These are phyloP conservation scores for Bombyx huttoni DNA, from an alignment of 2,888 invertebrate species.

Conservation along the genomic window DNA sequence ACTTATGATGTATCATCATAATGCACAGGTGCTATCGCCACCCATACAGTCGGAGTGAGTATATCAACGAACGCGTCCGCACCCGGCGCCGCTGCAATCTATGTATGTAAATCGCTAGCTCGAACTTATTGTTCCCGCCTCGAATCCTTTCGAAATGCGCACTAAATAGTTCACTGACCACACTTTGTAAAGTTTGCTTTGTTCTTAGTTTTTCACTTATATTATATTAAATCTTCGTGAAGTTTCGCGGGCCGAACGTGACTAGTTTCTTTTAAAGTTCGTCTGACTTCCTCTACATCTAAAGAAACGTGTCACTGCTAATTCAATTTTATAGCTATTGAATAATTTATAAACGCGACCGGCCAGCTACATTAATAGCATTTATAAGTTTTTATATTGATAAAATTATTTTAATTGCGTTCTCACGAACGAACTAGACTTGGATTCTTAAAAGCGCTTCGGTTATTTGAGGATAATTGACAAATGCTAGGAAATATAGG, in stretches of 20 bases:
- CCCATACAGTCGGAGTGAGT: conserved; percentile 25
- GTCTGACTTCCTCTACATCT: background rate
- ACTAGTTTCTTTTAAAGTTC: background rate
- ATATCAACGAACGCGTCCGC: conserved; percentile 45
- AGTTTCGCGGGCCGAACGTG: background rate
- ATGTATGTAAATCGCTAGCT: conserved; percentile 57
- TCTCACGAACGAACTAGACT: background rate
- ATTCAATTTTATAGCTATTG: background rate
- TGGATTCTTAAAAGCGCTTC: too few relatives aligned
- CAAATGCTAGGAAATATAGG: too few relatives aligned
- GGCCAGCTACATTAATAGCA: background rate
- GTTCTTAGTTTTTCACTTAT: conserved; percentile 53
- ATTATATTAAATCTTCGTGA: conserved; percentile 17
- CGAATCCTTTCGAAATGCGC: conserved; percentile 70
- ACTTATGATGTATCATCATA: background rate
- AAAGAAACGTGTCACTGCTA: background rate
- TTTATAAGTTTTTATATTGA: background rate
- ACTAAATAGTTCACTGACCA: conserved; percentile 56
- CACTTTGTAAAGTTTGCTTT: conserved; percentile 55
- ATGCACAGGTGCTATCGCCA: background rate
- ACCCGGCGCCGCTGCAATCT: conserved; percentile 48
- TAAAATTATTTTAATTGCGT: background rate
- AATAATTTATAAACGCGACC: background rate
- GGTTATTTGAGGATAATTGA: too few relatives aligned
- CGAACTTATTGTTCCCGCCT: conserved; percentile 71